Evolutionary conservation across 1,140 invertebrate species (phyloP), one percentile per base, ranked within the genome.

Genomic region (Bemisia tabaci): DNA sequence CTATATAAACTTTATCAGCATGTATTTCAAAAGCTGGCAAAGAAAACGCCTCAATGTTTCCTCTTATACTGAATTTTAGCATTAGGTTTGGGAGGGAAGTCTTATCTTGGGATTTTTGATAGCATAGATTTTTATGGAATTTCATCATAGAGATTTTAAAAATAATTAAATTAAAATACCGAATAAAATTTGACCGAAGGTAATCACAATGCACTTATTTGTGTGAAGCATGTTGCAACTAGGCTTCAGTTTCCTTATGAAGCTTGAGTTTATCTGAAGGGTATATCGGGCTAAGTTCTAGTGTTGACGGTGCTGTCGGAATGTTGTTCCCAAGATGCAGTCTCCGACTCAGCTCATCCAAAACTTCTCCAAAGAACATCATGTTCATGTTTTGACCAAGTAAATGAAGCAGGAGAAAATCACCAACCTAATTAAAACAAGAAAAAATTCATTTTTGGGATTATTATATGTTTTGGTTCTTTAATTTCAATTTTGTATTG

Each of bases 381-480:
- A 89, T 80, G 73, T 89, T 91, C 79, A 93, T 84, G 75, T 94
- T 94, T 75, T 93, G 90, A 26, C 89, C 88, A 12, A 94, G 77
- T 39, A 93, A 77, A 73, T 91, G 89, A 33, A 94, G 77, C 61
- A 94, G 77, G 59, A 93, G 81, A 77, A 92, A 94, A 73, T 94
- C 91, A 26, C 91, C 90, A 70, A 93, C 85, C 86, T 90, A 75
- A 59, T n/a, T n/a, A n/a, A n/a, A n/a, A n/a, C n/a, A n/a, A n/a
- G n/a, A 78, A 78, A 68, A 68, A 60, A 62, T 66, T 66, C 66
- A 23, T 22, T n/a, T n/a, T n/a, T n/a, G n/a, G n/a, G n/a, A n/a
- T n/a, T n/a, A n/a, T n/a, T 63, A 26, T 22, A 24, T 25, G 9
- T 63, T 9, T 21, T 21, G 9, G 12, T 63, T 17, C 5, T 17